These are phyloP conservation scores for Pocillopora verrucosa DNA, from an alignment of 64 coral and sea anemone genomes.

Conservation along the genomic window DNA sequence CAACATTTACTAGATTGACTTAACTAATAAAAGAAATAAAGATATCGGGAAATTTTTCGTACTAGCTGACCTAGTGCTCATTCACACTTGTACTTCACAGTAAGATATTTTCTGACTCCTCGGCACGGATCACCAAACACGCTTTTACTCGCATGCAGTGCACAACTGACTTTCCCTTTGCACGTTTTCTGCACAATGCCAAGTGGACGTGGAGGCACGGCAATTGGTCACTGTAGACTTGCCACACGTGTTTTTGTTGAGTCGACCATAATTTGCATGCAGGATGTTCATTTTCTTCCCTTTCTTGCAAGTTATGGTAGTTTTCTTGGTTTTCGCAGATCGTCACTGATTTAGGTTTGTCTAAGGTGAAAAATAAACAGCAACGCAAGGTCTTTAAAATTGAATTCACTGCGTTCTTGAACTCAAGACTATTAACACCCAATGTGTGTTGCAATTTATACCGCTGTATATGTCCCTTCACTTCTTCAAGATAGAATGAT, in stretches of 20 bases:
- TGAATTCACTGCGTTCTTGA: not conserved
- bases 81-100: constrained; percentile 33
- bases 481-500: too few relatives aligned
- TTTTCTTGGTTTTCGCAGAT: constrained; percentile 33
- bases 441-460: too few relatives aligned
- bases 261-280: constrained; percentile 25
- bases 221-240: not conserved
- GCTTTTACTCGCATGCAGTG: constrained; percentile 21
- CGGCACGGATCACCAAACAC: constrained; percentile 49
- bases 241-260: not conserved
- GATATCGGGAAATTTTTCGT: not conserved
- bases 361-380: not conserved
- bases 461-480: too few relatives aligned
- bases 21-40: not conserved
- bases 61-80: not conserved
- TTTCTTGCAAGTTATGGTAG: constrained; percentile 5
- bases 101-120: constrained; percentile 32
- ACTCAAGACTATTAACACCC: not conserved
- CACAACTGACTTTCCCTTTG: constrained; percentile 37
- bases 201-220: not conserved
- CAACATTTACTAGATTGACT: not conserved
- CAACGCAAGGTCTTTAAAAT: not conserved
- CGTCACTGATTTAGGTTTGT: not conserved
- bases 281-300: constrained; percentile 25
- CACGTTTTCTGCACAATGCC: constrained; percentile 7